Evolutionary conservation across 2,888 invertebrate species (phyloP), one percentile per base, ranked within the genome.

Genomic region (Ornithoptera priamus): DNA sequence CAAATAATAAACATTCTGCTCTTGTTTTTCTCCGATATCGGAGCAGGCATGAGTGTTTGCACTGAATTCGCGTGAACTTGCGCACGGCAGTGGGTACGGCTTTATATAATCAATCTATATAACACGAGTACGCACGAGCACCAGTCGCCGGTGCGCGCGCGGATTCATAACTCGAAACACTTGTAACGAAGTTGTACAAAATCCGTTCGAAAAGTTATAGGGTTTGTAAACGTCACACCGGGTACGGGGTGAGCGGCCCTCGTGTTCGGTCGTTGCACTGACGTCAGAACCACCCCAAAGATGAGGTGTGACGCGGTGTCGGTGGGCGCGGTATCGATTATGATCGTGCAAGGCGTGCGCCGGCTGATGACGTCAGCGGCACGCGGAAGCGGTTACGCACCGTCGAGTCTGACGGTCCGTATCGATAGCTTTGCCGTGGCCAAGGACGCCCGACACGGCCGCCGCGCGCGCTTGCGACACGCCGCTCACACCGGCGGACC

Each of bases 371-470:
- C 85, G 87, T 84, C 78, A 81, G 75, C 73, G 75, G 80, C 77
- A 87, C 80, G 83, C 87, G 89, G 90, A 91, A 90, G 85, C 78
- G 77, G 85, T 83, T 84, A 86, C 88, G 88, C 87, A 81, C 81
- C 83, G 85, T 78, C 86, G 85, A 76, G 75, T 80, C 76, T 76
- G 78, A 74, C 70, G 71, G 71, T 66, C 65, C 63, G 72, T 69
- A 71, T 71, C 69, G 73, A 72, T 71, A 73, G 74, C 62, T 62
- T 57, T 12, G 46, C 70, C 67, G 72, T 70, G 70, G 71, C 66
- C 71, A 68, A 71, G 69, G 70, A 71, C 70, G 71, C 65, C 74
- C 71, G 75, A 74, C 73, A 74, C 77, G 75, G 73, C 75, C 75
- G 75, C 73, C 74, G 77, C 70, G 66, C 59, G 75, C 68, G 79